Evolutionary conservation across 2,797 vertebrate genomes (phyloP), one percentile per base, ranked within the genome.

Genomic region (Potorous gilbertii): DNA sequence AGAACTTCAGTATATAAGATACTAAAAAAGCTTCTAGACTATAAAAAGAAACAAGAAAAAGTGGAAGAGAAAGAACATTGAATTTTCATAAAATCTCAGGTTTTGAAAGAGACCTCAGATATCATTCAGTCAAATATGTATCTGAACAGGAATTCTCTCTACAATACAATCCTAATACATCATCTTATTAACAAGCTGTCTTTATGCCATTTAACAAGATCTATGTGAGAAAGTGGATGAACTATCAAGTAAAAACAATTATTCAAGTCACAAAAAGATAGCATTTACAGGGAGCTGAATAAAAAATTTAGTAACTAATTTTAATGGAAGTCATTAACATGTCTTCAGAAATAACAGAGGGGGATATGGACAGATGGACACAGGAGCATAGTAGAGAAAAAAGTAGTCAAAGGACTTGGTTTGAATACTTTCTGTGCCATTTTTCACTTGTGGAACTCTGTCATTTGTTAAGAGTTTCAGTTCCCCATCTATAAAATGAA

Each of bases 261-360:
- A 93, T 46, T 55, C 90, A 46, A 90, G 90, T 46, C 56, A 31
- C 55, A 93, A 96, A 94, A 40, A 74, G 50, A 13, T 95, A 57
- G 62, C n/a, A 92, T 13, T 54, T 4, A 34, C 0, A 93, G 57
- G 55, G 93, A 81, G 92, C 28, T 31, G 55, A 95, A 96, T 74
- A 91, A 91, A 93, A 29, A 92, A 92, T 46, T 55, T 94, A 55
- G 92, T 50, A 57, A 54, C 57, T 27, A 92, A 94, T 89, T 94
- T 55, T 57, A 52, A 59, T 0, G 1, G 54, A 94, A 90, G 66
- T 29, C 31, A 90, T 90, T 21, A 91, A 5, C 62, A 89, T 94
- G 93, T 95, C 55, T 90, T 94, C 56, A 97, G 90, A 92, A 54
- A 52, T 66, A 0, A 74, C 18, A 21, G 1, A 21, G 18, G 18